These are phyloP conservation scores for Channa maculata DNA, from an alignment of 2,113 vertebrate genomes.

Conservation along the genomic window DNA sequence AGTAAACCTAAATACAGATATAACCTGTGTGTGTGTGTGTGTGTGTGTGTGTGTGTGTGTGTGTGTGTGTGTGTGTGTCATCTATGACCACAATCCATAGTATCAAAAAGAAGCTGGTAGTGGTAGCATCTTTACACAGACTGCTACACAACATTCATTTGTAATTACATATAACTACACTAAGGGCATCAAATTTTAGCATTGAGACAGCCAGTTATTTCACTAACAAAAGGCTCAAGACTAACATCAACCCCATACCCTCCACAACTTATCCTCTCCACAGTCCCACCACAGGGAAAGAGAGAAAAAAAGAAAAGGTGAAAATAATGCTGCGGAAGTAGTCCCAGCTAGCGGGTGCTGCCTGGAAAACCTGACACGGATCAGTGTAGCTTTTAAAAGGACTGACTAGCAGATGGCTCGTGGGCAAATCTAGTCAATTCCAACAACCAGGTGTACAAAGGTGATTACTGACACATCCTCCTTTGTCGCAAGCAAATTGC, in stretches of 20 bases:
- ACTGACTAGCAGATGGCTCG: constrained; percentile 59
- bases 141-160: constrained; percentile 30
- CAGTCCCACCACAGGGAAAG: constrained; percentile 78
- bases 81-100: constrained; percentile 11
- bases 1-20: constrained; percentile 18
- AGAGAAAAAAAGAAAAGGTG: constrained; percentile 50
- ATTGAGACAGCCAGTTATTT: constrained; percentile 48
- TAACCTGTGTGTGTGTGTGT: constrained; percentile 7
- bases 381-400: constrained; percentile 33
- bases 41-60: constrained; percentile 9
- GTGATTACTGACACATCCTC: constrained; percentile 36
- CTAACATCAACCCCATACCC: constrained; percentile 71
- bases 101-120: not conserved
- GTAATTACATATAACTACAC: constrained; percentile 34
- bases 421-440: constrained; percentile 66
- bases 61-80: constrained; percentile 15
- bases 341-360: constrained; percentile 74
- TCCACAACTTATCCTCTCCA: constrained; percentile 79
- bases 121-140: constrained; percentile 18
- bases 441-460: constrained; percentile 52
- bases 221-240: constrained; percentile 62
- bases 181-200: constrained; percentile 47
- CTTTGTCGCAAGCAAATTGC: constrained; percentile 38
- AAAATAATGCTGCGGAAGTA: constrained; percentile 86
- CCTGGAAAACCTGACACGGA: constrained; percentile 74